Base-by-base conservation (phyloP, 2,797 vertebrate species). In the Toxotes lorentzi region DNA sequence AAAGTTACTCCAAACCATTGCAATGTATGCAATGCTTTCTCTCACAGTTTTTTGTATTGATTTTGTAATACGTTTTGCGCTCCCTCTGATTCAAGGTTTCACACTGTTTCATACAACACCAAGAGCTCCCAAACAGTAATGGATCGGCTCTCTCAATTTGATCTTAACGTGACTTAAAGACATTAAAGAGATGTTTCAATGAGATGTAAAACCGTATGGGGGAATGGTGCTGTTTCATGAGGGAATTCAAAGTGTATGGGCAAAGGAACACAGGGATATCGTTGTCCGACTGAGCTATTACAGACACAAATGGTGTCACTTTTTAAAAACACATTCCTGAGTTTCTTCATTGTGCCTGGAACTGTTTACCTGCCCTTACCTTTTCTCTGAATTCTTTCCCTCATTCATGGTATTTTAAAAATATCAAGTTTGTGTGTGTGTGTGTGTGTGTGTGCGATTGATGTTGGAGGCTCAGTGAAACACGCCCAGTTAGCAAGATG, bases 1-100 rank as follows among this genome's bases (percentile, higher is more conserved):
- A 1, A 45, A 47, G 19, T 21, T n/a, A 23, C 27, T 58, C 2
- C 5, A 13, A 50, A 21, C 8, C 23, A 7, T 5, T 4, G 17
- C 7, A 32, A 27, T 13, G 23, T 5, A 16, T n/a, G n/a, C n/a
- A 53, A 35, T 45, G 10, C 10, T 9, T 38, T 43, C 1, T 24
- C 14, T 58, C 32, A 48, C 56, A 6, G 70, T n/a, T 17, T 50
- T 65, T 53, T 61, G 24, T 7, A 24, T 17, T 51, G 57, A 71
- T 13, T 21, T 65, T 13, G 2, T 32, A 48, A 50, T 50, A 11
- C 1, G 5, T 23, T 30, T 48, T 64, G 5, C 34, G 16, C 57
- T 65, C 3, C 0, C 9, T 17, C 24, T 64, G 27, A 69, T 57
- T 82, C 4, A 11, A 57, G 13, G 41, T 63, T 56, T 56, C 30